phyloP scores from a whole-genome alignment of 2,888 invertebrate species.

The Formica aserva region DNA sequence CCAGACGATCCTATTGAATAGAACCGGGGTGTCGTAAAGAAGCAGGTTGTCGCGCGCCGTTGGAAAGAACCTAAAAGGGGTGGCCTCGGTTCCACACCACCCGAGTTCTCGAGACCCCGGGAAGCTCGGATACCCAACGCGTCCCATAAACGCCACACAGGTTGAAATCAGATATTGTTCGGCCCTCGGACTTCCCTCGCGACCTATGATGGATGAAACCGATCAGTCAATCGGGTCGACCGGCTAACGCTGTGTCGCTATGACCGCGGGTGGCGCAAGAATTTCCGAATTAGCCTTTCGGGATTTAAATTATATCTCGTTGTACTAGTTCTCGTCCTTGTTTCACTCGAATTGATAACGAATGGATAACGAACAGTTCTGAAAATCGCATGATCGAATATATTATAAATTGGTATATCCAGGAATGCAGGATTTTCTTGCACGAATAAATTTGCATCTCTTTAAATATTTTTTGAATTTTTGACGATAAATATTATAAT shows the following conservation, averaged over 20 bases:
- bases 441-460: background rate
- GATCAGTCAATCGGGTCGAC: conserved; percentile 77
- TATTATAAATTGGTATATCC: background rate
- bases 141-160: conserved; percentile 75
- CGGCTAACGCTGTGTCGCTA: conserved; percentile 51
- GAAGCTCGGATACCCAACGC: conserved; percentile 46
- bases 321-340: background rate
- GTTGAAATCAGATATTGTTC: conserved; percentile 78
- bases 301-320: conserved; percentile 14
- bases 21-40: conserved; percentile 65
- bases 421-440: background rate
- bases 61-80: conserved; percentile 18
- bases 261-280: conserved; percentile 67
- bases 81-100: conserved; percentile 13
- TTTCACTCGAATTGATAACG: background rate
- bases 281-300: conserved; percentile 22
- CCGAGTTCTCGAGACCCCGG: conserved; percentile 46
- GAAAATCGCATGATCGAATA: background rate
- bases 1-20: conserved; percentile 65
- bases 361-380: background rate
- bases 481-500: background rate
- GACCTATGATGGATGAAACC: conserved; percentile 79
- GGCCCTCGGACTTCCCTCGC: conserved; percentile 63
- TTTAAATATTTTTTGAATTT: background rate
- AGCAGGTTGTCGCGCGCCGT: conserved; percentile 67